Percentiles rank a stretch among this genome's conserved stretches.
Conservation (phyloP, 2,113 vertebrate genomes). For the Macaca fascicularis region T2T-MFA8v1.1 NC_088375.1:136490501-136491000, state of each 20-base stretch:
- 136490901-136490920: neutral
- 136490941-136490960: neutral
- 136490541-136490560: conserved; percentile 29
- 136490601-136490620: conserved; percentile 24
- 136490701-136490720: neutral
- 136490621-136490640: neutral
- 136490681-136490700: neutral
- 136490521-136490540: conserved; percentile 24
- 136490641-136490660: neutral
- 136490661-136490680: neutral
- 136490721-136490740: neutral
- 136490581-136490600: neutral
- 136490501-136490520: neutral
- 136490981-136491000: neutral
- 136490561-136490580: conserved; percentile 20
- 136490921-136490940: neutral
- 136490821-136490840: neutral
- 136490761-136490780: neutral
- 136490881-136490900: neutral
- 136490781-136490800: neutral
- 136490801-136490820: neutral
- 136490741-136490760: neutral
- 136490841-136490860: neutral
- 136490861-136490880: neutral
- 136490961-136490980: neutral